Evolutionary conservation across 2,888 invertebrate genomes (phyloP).

Genomic region (Eupithecia abbreviata): DNA sequence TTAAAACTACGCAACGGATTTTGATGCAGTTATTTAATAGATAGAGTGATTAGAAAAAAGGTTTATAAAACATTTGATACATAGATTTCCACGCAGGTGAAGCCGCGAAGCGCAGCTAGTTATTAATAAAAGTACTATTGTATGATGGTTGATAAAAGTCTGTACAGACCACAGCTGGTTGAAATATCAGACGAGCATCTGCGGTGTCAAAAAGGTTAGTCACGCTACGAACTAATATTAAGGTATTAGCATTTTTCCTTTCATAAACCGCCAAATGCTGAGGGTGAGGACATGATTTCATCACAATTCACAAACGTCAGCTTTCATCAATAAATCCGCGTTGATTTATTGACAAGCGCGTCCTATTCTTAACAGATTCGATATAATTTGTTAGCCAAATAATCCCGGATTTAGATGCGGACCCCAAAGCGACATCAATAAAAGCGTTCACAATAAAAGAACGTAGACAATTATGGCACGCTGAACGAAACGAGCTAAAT

Average conservation of each 20-base stretch:
- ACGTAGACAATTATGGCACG: conserved; percentile 76
- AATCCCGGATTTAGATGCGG: conserved; percentile 78
- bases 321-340: conserved; percentile 76
- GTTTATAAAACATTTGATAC: too few species aligned
- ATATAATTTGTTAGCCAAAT: conserved; percentile 84
- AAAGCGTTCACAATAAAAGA: conserved; percentile 70
- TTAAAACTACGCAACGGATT: too few species aligned
- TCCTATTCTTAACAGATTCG: conserved; percentile 79
- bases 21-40: too few species aligned
- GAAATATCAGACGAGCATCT: conserved; percentile 15
- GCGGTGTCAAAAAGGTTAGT: conserved; percentile 32
- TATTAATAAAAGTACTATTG: too few species aligned
- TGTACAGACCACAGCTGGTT: not conserved
- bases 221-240: conserved; percentile 41
- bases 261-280: conserved; percentile 52
- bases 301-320: conserved; percentile 62
- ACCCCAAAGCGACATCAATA: conserved; percentile 61
- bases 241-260: conserved; percentile 45
- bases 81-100: too few species aligned
- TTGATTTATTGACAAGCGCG: conserved; percentile 80
- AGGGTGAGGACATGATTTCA: conserved; percentile 57
- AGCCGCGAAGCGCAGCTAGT: too few species aligned
- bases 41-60: too few species aligned
- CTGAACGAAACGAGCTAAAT: conserved; percentile 77
- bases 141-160: not conserved